Base-by-base conservation (phyloP, 1,140 invertebrate genomes). In the Drosophila mojavensis region DNA sequence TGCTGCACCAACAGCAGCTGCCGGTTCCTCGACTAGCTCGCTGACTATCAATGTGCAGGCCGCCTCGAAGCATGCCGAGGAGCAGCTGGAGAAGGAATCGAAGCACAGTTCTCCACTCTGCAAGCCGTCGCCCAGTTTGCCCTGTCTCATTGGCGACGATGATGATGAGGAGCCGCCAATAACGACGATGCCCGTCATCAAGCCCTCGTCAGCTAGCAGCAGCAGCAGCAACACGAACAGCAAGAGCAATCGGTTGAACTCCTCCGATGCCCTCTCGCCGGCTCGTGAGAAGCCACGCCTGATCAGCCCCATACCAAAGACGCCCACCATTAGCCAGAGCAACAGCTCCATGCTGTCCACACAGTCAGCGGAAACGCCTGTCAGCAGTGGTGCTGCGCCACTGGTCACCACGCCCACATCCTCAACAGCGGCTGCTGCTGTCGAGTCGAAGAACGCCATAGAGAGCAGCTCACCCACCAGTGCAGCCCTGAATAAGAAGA, bases 221-320 rank as follows among this genome's bases (percentile, higher is more conserved):
- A 24, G 51, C 41, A 54, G 9, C 53, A 36, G 2, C 30, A 20
- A 9, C 66, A 54, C 13, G 60, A 64, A 5, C 30, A 20, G 15
- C 66, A 54, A 17, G 60, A 64, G 33, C 53, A 64, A 51, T 50
- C 68, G 51, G 24, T 17, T 69, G 65, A 17, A 9, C 51, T 10
- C 28, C 51, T 10, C 28, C 0, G 65, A 74, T 50, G 15, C 93
- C 0, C 72, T 93, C 0, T 92, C 94, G 4, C 92, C 93, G 1
- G 78, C 93, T 0, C 86, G 92, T 2, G 91, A 93, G 45, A 94
- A 94, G 15, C 83, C 93, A 5, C 61, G 94, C n/a, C 48, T 94
- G 17, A 92, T 94, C 1, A 95, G 94, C 81, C 94, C 94, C 0
- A 94, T 94, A 73, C 93, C 94, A 0, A 94, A 94, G 74, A 94